Base-by-base conservation (phyloP, 2,113 vertebrate species). In the Xiphias gladius region DNA sequence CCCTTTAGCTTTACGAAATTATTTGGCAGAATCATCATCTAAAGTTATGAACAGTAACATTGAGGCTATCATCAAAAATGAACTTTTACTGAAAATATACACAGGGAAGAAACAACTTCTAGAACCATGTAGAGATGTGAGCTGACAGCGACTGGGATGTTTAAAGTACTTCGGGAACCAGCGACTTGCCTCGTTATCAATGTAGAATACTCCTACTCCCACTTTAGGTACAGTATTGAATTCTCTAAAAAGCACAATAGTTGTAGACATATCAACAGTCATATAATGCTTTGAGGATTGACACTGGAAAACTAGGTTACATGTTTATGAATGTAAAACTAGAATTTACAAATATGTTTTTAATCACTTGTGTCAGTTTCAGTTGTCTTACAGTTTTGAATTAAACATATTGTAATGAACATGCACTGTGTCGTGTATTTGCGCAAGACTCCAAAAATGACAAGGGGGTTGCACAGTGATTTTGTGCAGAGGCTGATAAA, bases 401-500 rank as follows among this genome's bases (percentile, higher is more conserved):
- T 54, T 66, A 11, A 72, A 35, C 37, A 35, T 16, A 26, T 24
- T 61, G 35, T 59, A 35, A 35, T 35, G 10, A 66, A 48, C 43
- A 65, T 46, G 48, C 0, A 19, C 48, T 50, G 12, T 66, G 13
- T 55, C 9, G 7, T 59, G 32, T 19, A 30, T 14, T 67, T 59
- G 17, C 24, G 54, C 55, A 59, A 41, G 54, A 74, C 4, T 7
- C 2, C 37, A 14, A 35, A 68, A 55, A 52, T 76, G 20, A 63
- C 30, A 48, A 80, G 52, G 3, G 24, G 14, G 41, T 59, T 54
- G 16, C 37, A 68, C 16, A 68, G 24, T 67, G 63, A 64, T 65
- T 77, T 66, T 69, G 46, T 76, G 32, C 48, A 69, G 43, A 22
- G 13, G 5, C 26, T 79, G 57, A 58, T 52, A 28, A 73, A 58